These are phyloP conservation scores for Trichopria drosophilae DNA, from an alignment of 2,888 invertebrate species.

Conservation along the genomic window DNA sequence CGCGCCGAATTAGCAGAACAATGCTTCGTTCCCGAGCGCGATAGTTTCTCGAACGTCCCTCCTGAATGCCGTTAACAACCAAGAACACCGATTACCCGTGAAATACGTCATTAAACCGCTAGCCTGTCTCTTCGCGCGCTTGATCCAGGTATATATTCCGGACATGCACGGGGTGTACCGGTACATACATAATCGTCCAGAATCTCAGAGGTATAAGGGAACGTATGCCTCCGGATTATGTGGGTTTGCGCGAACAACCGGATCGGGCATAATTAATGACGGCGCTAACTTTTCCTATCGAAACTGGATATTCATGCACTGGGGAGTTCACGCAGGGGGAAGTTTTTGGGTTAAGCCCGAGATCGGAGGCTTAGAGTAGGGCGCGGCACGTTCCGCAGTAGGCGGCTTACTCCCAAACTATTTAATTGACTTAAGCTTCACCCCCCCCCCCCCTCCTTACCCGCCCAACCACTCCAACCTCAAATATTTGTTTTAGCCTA, in stretches of 20 bases:
- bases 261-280: slow-evolving; percentile 35
- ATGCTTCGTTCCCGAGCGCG: no score
- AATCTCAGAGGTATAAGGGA: no score
- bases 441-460: slow-evolving; percentile 18
- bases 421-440: slow-evolving; percentile 40
- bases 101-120: no score
- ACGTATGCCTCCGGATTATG: slow-evolving; percentile 35
- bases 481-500: slow-evolving; percentile 35
- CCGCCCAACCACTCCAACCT: slow-evolving; percentile 20
- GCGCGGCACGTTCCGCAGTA: slow-evolving; percentile 30
- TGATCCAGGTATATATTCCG: no score
- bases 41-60: no score
- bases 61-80: no score
- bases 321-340: slow-evolving; percentile 39
- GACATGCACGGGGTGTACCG: no score
- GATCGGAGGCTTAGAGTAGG: slow-evolving; percentile 38
- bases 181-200: no score
- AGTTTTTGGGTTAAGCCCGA: slow-evolving; percentile 45
- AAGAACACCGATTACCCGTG: no score
- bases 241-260: slow-evolving; percentile 33
- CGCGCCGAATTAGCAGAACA: no score
- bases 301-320: slow-evolving; percentile 38
- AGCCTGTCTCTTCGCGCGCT: no score
- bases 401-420: slow-evolving; percentile 35
- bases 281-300: slow-evolving; percentile 36